Evolutionary conservation across 2,797 vertebrate species (phyloP).

Genomic region (Lepilemur ruficaudatus): DNA sequence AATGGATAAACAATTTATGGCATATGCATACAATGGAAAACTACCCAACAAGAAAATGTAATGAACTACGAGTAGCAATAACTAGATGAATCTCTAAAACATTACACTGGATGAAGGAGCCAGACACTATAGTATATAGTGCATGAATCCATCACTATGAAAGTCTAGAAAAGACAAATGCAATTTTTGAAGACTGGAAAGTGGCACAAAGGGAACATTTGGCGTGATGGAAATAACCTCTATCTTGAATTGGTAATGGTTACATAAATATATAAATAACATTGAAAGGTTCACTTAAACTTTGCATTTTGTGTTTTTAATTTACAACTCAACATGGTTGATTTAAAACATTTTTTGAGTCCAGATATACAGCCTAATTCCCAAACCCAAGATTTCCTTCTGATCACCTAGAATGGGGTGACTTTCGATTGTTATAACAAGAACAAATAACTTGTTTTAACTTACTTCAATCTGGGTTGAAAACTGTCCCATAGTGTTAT

Average conservation of each 20-base stretch:
- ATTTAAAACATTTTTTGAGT: background rate
- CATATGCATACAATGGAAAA: background rate
- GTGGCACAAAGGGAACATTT: background rate
- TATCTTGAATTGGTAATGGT: background rate
- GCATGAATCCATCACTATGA: too few species aligned
- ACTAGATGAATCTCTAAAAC: background rate
- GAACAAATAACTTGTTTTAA: background rate
- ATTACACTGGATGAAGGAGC: background rate
- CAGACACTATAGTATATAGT: too few species aligned
- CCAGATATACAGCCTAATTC: background rate
- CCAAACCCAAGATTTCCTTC: background rate
- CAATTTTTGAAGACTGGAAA: background rate
- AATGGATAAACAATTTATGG: background rate
- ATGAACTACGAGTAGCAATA: background rate
- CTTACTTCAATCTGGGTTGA: background rate
- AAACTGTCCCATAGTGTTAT: background rate
- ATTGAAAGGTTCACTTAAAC: background rate
- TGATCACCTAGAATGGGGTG: background rate
- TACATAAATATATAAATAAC: background rate
- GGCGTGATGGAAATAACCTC: background rate
- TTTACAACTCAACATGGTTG: background rate
- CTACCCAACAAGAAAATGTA: background rate
- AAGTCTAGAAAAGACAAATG: background rate
- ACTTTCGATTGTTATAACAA: background rate
- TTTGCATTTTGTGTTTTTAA: background rate